Percentiles rank a stretch among this genome's conserved stretches.
These are phyloP conservation scores for Cryptoblepharus egeriae DNA, from an alignment of 2,797 vertebrate genomes.

Conservation along the genomic window DNA sequence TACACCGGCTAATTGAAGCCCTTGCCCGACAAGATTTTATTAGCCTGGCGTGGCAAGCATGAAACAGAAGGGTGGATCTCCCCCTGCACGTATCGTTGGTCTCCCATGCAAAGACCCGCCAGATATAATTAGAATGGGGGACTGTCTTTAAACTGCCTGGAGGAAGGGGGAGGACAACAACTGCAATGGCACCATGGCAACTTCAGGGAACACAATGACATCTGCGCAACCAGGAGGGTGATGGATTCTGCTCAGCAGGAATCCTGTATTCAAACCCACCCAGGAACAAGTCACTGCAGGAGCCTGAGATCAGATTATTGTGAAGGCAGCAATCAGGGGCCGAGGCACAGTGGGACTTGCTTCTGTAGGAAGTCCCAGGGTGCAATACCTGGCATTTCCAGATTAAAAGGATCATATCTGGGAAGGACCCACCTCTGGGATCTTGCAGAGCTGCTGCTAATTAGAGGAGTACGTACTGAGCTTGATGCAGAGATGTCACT, in stretches of 20 bases:
- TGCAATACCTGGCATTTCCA: no score
- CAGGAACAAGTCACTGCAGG: neutral
- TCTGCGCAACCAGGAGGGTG: no score
- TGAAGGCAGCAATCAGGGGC: no score
- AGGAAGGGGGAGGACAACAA: neutral
- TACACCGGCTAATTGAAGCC: slow-evolving; percentile 66
- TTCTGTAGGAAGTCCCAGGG: no score
- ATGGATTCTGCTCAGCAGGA: neutral
- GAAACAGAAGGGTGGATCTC: slow-evolving; percentile 56
- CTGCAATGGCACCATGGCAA: neutral
- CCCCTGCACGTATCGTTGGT: slow-evolving; percentile 28
- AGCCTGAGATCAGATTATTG: neutral
- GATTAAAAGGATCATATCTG: no score
- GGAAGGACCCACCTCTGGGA: no score
- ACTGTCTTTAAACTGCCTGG: slow-evolving; percentile 12
- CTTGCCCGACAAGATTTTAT: slow-evolving; percentile 72
- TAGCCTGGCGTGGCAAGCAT: slow-evolving; percentile 67
- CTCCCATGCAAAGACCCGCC: slow-evolving; percentile 17
- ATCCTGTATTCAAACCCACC: neutral
- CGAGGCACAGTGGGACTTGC: no score
- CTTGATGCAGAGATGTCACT: no score
- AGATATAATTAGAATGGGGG: slow-evolving; percentile 50
- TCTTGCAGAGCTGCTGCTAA: no score
- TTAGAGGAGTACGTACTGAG: no score
- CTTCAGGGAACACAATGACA: no score